Evolutionary conservation across 2,888 invertebrate genomes (phyloP).

Genomic region (Cerastoderma edule): DNA sequence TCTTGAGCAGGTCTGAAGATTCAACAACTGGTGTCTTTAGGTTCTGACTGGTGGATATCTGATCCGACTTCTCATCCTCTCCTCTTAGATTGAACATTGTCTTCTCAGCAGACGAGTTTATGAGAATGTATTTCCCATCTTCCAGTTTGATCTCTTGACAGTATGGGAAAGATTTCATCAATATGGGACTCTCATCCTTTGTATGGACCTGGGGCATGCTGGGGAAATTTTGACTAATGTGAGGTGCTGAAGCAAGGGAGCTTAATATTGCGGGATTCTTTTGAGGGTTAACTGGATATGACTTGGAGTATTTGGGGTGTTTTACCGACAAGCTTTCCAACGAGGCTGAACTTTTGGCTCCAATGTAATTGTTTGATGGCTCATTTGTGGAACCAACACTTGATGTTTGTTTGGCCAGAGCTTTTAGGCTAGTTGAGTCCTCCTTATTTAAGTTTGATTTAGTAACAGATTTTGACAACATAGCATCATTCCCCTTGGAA

Average conservation of each 20-base stretch:
- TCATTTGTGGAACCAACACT: constrained; percentile 5
- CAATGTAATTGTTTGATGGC: not conserved
- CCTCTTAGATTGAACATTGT: constrained; percentile 1
- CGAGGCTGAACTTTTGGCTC: constrained; percentile 5
- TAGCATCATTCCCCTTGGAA: not conserved
- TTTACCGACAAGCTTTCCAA: not conserved
- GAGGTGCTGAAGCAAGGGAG: not conserved
- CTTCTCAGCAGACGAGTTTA: constrained; percentile 7
- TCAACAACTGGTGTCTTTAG: not conserved
- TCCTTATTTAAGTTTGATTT: not conserved
- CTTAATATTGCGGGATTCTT: not conserved
- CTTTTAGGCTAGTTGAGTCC: constrained; percentile 7
- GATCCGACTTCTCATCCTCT: not conserved
- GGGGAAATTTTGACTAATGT: not conserved
- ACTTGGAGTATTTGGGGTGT: too few relatives aligned
- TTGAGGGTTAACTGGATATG: not conserved
- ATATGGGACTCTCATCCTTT: constrained; percentile 6
- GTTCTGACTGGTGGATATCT: not conserved
- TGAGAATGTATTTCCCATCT: constrained; percentile 44
- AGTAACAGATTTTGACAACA: not conserved
- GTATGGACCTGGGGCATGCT: too few relatives aligned
- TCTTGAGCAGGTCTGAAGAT: not conserved
- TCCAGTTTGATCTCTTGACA: constrained; percentile 64
- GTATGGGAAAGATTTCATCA: constrained; percentile 62
- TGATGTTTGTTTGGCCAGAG: not conserved